Conservation (phyloP, 2,797 vertebrate genomes). For the Oophaga sylvatica region DNA sequence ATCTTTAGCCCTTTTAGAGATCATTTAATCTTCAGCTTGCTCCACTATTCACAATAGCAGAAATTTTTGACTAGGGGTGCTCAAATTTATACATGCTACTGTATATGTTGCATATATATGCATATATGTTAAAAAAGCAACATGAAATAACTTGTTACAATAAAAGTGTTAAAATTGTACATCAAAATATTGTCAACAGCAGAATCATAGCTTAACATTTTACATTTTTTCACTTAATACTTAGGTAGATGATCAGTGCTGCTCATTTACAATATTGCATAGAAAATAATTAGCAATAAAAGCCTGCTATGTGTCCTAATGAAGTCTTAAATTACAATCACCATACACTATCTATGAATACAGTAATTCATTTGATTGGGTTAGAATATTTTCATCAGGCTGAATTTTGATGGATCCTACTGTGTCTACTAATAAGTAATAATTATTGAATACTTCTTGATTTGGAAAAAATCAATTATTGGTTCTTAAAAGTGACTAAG, state of each 20-base stretch:
- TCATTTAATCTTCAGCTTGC: too few relatives aligned
- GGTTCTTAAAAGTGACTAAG: too few relatives aligned
- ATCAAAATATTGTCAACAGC: background rate
- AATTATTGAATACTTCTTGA: background rate
- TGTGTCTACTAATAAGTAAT: background rate
- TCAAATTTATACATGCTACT: too few relatives aligned
- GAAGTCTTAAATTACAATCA: background rate
- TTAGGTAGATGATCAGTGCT: background rate
- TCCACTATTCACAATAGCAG: too few relatives aligned
- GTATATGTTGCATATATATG: too few relatives aligned
- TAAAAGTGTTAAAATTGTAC: background rate
- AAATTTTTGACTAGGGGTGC: too few relatives aligned
- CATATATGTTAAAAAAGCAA: background rate
- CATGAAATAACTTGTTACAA: background rate
- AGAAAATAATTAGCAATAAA: conserved; percentile 15
- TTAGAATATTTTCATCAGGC: background rate
- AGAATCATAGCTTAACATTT: background rate
- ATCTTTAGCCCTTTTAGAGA: too few relatives aligned
- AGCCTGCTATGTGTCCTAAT: background rate
- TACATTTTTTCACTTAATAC: background rate
- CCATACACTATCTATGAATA: background rate
- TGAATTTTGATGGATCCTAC: background rate
- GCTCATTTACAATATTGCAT: background rate
- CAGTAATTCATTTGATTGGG: background rate
- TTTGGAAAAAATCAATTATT: too few relatives aligned